Conservation (phyloP, 2,888 invertebrate species). For the Oscheius onirici region DNA sequence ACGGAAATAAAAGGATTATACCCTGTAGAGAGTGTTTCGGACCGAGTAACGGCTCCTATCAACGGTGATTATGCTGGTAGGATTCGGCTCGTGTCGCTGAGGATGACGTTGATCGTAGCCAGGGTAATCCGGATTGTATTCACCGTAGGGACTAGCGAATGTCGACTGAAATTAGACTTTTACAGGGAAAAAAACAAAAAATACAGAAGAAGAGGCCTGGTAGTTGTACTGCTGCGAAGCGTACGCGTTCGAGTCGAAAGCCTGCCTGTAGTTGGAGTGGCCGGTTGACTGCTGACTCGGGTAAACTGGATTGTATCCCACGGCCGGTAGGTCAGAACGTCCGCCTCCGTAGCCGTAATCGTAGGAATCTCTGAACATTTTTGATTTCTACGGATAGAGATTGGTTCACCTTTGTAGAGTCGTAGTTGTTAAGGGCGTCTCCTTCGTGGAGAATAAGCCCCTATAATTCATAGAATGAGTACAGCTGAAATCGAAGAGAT, state of each 20-base stretch:
- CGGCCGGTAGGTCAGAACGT: slow-evolving; percentile 26
- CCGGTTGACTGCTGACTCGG: not conserved
- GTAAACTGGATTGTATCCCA: slow-evolving; percentile 30
- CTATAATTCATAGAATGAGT: not conserved
- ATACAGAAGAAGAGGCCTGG: not conserved
- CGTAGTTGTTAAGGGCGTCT: no score
- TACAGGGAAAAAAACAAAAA: not conserved
- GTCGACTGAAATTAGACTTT: not conserved
- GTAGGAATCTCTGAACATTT: slow-evolving; percentile 23
- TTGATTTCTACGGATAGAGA: no score
- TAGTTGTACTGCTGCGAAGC: not conserved
- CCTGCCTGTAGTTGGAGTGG: not conserved
- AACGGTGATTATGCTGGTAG: not conserved
- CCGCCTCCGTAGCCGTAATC: slow-evolving; percentile 29
- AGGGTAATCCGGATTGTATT: not conserved
- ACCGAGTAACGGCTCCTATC: slow-evolving; percentile 2
- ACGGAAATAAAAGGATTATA: not conserved
- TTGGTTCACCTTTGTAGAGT: slow-evolving; percentile 1
- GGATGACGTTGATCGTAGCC: not conserved
- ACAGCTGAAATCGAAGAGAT: no score
- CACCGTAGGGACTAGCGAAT: slow-evolving; percentile 3
- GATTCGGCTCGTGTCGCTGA: not conserved
- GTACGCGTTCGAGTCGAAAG: not conserved
- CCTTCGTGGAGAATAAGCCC: not conserved
- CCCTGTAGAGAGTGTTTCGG: not conserved